Evolutionary conservation across 2,888 invertebrate species (phyloP).

Genomic region (Drosophila phalerata): DNA sequence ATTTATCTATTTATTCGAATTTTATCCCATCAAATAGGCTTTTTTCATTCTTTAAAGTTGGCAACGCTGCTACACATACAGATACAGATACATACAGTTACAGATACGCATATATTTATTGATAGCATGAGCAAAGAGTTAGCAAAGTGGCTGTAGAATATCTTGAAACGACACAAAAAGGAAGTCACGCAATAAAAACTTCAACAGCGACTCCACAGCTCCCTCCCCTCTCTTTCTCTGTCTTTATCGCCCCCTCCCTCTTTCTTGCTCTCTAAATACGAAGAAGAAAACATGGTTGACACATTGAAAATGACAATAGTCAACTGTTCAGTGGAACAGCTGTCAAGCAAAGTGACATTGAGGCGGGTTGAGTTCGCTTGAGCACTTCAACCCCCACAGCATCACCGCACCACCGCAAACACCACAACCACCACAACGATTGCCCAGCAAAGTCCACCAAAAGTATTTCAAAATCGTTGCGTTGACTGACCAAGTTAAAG

Average conservation of each 20-base stretch:
- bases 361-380: slow-evolving; percentile 45
- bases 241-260: too few relatives aligned
- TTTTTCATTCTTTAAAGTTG: background rate
- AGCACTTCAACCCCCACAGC: slow-evolving; percentile 17
- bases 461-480: slow-evolving; percentile 43
- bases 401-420: background rate
- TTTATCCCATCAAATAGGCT: background rate
- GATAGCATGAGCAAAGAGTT: slow-evolving; percentile 20
- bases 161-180: slow-evolving; percentile 61
- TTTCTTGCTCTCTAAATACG: slow-evolving; percentile 1
- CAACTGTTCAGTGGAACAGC: slow-evolving; percentile 57
- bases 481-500: slow-evolving; percentile 11
- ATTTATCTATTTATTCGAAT: background rate
- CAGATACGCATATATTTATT: background rate
- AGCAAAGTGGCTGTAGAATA: slow-evolving; percentile 44
- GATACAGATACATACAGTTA: slow-evolving; percentile 26
- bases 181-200: slow-evolving; percentile 75
- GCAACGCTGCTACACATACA: slow-evolving; percentile 9
- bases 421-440: background rate
- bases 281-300: slow-evolving; percentile 34
- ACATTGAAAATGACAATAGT: slow-evolving; percentile 61
- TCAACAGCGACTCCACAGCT: slow-evolving; percentile 22
- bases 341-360: slow-evolving; percentile 61
- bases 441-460: slow-evolving; percentile 25
- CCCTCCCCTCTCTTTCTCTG: background rate